These are phyloP conservation scores for Cylloceria caligata DNA, from an alignment of 2,888 invertebrate genomes.

Conservation along the genomic window DNA sequence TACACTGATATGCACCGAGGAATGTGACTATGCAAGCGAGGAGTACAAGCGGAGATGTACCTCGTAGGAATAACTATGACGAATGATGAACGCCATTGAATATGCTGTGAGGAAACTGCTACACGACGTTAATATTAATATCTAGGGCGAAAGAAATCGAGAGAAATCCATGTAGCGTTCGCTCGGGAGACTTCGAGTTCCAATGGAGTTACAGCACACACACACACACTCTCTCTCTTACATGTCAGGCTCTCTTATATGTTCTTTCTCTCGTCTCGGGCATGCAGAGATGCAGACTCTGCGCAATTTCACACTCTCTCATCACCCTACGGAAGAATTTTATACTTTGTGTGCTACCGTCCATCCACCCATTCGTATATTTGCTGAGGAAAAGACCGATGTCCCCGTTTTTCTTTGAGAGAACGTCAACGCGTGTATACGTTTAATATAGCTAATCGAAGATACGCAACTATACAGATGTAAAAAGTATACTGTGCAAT, in stretches of 20 bases:
- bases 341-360: conserved; percentile 12
- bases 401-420: conserved; percentile 58
- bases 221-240: neutral
- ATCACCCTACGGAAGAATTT: conserved; percentile 24
- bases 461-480: neutral
- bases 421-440: conserved; percentile 49
- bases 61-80: neutral
- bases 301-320: conserved; percentile 67
- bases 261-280: conserved; percentile 64
- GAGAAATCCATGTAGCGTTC: conserved; percentile 65
- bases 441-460: conserved; percentile 54
- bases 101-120: conserved; percentile 39
- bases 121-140: conserved; percentile 60
- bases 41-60: neutral
- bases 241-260: conserved; percentile 41
- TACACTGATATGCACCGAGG: neutral
- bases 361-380: neutral
- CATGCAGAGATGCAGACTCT: conserved; percentile 63
- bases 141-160: conserved; percentile 69
- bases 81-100: conserved; percentile 12
- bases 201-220: conserved; percentile 60
- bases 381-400: conserved; percentile 37
- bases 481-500: conserved; percentile 14
- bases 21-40: conserved; percentile 21
- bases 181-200: conserved; percentile 47